phyloP scores from a whole-genome alignment of 2,113 vertebrate species.

The Monarcha castaneiventris region DNA sequence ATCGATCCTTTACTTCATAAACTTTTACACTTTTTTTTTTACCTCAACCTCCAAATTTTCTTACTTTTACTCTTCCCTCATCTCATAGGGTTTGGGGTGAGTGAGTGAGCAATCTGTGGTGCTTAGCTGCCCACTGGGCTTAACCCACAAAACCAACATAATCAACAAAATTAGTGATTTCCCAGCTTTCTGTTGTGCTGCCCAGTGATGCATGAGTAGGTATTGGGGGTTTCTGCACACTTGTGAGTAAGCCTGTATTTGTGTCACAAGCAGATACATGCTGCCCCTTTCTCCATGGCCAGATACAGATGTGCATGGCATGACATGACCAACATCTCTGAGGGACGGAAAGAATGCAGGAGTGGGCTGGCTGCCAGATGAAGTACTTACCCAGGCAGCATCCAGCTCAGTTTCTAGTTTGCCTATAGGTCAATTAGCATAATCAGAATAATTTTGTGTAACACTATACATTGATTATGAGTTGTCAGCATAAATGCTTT shows the following conservation, averaged over 20 bases:
- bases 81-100: accelerated
- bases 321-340: background rate
- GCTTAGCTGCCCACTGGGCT: background rate
- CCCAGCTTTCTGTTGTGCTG: background rate
- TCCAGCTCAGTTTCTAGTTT: background rate
- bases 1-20: background rate
- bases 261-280: background rate
- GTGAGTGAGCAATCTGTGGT: background rate
- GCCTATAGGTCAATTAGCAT: background rate
- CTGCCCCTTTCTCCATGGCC: background rate
- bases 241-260: background rate
- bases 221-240: background rate
- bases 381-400: background rate
- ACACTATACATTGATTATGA: background rate
- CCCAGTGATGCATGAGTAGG: accelerated
- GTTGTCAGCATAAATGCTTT: background rate
- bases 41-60: background rate
- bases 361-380: background rate
- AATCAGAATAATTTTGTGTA: background rate
- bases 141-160: background rate
- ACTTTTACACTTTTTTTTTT: background rate
- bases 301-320: background rate
- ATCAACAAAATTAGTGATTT: background rate
- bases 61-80: background rate
- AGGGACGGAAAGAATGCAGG: background rate